A percentile compares a stretch with the other conserved stretches of the same genome.
Evolutionary conservation across 64 coral and sea anemone genomes (phyloP).

Genomic region (Cladopsammia gracilis): DNA sequence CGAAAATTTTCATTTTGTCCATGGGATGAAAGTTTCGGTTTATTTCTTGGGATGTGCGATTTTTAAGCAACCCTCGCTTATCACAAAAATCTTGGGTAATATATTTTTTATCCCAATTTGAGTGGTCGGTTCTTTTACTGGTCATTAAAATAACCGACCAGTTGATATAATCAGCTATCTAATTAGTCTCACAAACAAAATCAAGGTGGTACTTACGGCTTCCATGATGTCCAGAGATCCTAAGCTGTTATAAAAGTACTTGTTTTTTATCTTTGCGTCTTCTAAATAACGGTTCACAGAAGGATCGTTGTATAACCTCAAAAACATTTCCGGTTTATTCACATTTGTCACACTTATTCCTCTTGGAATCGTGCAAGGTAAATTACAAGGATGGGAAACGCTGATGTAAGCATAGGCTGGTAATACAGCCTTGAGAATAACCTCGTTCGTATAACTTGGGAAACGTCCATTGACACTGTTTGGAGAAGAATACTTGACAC

Average conservation of each 20-base stretch:
- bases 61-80: too few species aligned
- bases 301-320: constrained; percentile 50
- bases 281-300: background rate
- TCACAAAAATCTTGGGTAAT: too few species aligned
- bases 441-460: constrained; percentile 48
- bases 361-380: background rate
- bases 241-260: constrained; percentile 46
- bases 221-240: constrained; percentile 59
- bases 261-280: background rate
- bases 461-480: constrained; percentile 66
- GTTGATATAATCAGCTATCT: too few species aligned
- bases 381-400: background rate
- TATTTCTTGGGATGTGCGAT: too few species aligned
- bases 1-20: too few species aligned
- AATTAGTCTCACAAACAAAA: background rate
- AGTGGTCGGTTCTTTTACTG: too few species aligned
- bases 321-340: constrained; percentile 25
- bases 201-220: background rate
- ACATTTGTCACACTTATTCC: background rate
- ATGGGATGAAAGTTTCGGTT: too few species aligned
- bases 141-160: too few species aligned
- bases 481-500: constrained; percentile 81
- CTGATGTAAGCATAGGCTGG: constrained; percentile 77
- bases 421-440: constrained; percentile 13
- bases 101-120: too few species aligned